phyloP scores from a whole-genome alignment of 1,140 invertebrate species.

The Maconellicoccus hirsutus region DNA sequence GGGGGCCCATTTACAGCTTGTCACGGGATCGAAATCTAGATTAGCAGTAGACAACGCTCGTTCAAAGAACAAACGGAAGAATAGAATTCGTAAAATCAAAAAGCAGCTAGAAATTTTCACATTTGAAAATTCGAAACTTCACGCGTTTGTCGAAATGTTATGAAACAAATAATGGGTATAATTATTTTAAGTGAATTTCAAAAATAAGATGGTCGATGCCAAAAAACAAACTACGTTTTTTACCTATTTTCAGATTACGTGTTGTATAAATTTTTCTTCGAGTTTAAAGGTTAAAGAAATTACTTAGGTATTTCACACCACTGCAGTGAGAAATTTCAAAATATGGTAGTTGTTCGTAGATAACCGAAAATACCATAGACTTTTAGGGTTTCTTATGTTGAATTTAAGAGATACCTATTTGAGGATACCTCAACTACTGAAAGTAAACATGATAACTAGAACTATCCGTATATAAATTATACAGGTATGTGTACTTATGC shows the following conservation, averaged over 20 bases:
- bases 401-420: no score
- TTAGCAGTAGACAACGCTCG: slow-evolving; percentile 9
- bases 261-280: no score
- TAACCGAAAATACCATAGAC: no score
- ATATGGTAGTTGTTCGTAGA: no score
- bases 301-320: no score
- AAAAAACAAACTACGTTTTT: no score
- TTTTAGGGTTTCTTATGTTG: no score
- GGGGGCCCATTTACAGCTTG: slow-evolving; percentile 20
- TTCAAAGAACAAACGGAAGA: slow-evolving; percentile 17
- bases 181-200: neutral
- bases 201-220: no score
- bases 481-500: slow-evolving; percentile 6
- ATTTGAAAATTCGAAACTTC: neutral
- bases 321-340: no score
- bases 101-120: neutral
- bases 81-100: slow-evolving; percentile 18
- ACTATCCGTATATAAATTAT: neutral
- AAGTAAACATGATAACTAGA: neutral
- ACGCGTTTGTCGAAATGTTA: neutral
- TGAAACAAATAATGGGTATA: neutral
- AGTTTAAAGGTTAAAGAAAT: no score
- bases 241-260: no score
- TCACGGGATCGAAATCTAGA: slow-evolving; percentile 19
- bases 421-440: neutral